Evolutionary conservation across 2,113 vertebrate species (phyloP).

Genomic region (Nettapus auritus): DNA sequence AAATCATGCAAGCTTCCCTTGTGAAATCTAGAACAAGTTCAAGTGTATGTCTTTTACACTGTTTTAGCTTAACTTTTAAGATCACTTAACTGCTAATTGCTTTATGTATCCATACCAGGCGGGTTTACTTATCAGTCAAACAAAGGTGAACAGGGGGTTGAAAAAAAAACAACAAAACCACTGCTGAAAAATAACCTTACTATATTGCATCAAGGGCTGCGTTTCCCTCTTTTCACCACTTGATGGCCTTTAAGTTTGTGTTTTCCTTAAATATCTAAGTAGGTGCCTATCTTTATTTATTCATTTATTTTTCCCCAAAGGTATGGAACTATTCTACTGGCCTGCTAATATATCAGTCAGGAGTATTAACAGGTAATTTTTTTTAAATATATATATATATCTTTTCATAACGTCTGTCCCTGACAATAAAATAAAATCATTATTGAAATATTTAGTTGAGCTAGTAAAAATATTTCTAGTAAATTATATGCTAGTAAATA

Average conservation of each 20-base stretch:
- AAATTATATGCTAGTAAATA: not conserved
- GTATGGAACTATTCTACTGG: slow-evolving; percentile 83
- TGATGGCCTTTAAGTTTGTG: not conserved
- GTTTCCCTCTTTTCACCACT: not conserved
- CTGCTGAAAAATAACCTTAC: not conserved
- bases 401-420: not conserved
- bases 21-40: not conserved
- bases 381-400: not conserved
- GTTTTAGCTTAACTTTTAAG: not conserved
- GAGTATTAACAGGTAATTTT: slow-evolving; percentile 84
- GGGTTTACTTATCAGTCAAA: not conserved
- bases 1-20: not conserved
- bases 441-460: not conserved
- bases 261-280: not conserved
- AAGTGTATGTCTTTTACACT: not conserved
- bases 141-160: not conserved
- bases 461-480: not conserved
- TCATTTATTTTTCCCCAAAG: slow-evolving; percentile 61
- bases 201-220: not conserved
- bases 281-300: not conserved
- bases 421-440: not conserved
- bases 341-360: slow-evolving; percentile 80
- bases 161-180: not conserved
- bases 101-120: not conserved
- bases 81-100: not conserved